Conservation (phyloP, 2,113 vertebrate genomes). For the Chionodraco myersi region DNA sequence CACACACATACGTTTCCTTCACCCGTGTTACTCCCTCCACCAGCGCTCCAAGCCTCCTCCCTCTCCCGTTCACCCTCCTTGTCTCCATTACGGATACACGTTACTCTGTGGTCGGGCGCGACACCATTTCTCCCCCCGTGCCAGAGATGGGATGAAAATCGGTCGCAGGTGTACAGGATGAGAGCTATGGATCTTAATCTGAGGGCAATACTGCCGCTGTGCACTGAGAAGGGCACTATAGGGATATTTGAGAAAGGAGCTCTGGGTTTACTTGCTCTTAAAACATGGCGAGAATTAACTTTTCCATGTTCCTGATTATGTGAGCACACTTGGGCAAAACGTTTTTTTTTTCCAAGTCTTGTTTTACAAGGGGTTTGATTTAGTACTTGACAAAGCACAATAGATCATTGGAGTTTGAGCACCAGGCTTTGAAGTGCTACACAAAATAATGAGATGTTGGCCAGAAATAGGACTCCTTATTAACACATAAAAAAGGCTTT, state of each 20-base stretch:
- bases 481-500: background rate
- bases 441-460: slow-evolving; percentile 41
- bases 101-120: slow-evolving; percentile 41
- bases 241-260: slow-evolving; percentile 36
- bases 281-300: slow-evolving; percentile 28
- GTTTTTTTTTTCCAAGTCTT: slow-evolving; percentile 19
- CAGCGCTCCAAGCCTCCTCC: background rate
- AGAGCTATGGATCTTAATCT: slow-evolving; percentile 75
- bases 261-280: slow-evolving; percentile 17
- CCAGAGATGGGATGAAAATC: slow-evolving; percentile 33
- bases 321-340: slow-evolving; percentile 34
- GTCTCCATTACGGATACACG: slow-evolving; percentile 63
- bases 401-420: slow-evolving; percentile 29
- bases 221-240: slow-evolving; percentile 51
- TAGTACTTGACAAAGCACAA: slow-evolving; percentile 40
- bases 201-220: slow-evolving; percentile 57
- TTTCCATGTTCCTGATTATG: slow-evolving; percentile 46
- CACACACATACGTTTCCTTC: slow-evolving; percentile 30
- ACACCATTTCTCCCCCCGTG: slow-evolving; percentile 48
- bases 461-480: slow-evolving; percentile 30
- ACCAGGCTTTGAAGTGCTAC: slow-evolving; percentile 34
- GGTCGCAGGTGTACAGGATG: slow-evolving; percentile 73
- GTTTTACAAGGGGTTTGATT: slow-evolving; percentile 43
- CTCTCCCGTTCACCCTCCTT: background rate
- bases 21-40: slow-evolving; percentile 14